phyloP scores from a whole-genome alignment of 2,797 vertebrate species.

The Myotis findleyi region DNA sequence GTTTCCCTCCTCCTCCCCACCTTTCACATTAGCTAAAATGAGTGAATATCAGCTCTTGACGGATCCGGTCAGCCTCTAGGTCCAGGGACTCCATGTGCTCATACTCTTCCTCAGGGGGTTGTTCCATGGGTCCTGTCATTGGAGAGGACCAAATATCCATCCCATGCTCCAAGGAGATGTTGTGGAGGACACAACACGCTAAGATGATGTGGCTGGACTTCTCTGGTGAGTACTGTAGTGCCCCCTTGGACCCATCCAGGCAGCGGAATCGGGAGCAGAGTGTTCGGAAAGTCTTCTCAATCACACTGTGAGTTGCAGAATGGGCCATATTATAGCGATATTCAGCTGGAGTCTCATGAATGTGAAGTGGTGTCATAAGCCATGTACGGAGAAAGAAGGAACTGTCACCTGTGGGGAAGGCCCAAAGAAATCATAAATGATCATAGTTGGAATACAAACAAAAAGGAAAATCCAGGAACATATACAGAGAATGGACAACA shows the following conservation, averaged over 20 bases:
- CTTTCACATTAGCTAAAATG: constrained; percentile 90
- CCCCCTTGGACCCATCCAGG: constrained; percentile 95
- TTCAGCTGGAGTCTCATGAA: constrained; percentile 92
- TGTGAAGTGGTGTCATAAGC: constrained; percentile 95
- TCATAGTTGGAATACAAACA: neutral
- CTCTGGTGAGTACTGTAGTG: constrained; percentile 96
- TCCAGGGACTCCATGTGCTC: constrained; percentile 92
- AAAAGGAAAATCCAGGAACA: constrained; percentile 2
- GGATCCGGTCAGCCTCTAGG: constrained; percentile 91
- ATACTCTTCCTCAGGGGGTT: constrained; percentile 88
- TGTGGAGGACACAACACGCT: constrained; percentile 98
- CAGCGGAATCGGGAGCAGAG: constrained; percentile 96
- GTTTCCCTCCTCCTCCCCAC: neutral
- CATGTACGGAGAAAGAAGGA: constrained; percentile 93
- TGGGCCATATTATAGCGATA: constrained; percentile 95
- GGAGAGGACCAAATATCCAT: constrained; percentile 95
- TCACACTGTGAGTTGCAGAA: constrained; percentile 92
- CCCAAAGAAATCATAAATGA: constrained; percentile 59
- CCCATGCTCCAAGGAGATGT: constrained; percentile 95
- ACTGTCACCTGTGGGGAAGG: constrained; percentile 90
- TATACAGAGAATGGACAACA: neutral
- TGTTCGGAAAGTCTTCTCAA: constrained; percentile 93
- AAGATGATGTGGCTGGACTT: constrained; percentile 96
- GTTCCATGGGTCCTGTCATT: constrained; percentile 90
- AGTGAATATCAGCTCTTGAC: constrained; percentile 92